Base-by-base conservation (phyloP, 2,113 vertebrate species). In the Halichoeres trimaculatus region DNA sequence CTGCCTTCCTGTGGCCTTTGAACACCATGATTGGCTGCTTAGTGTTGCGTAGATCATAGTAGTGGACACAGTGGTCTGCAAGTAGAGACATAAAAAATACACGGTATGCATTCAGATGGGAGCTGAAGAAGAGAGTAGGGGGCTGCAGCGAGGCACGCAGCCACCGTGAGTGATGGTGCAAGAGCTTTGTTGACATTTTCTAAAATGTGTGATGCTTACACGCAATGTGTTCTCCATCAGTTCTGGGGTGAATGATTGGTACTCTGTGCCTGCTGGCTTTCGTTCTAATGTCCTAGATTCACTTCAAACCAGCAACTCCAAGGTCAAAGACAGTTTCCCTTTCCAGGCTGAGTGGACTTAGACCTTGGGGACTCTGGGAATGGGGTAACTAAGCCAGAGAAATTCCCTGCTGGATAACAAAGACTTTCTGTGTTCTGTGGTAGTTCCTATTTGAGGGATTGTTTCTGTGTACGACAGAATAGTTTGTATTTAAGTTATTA, bases 1-100 rank as follows among this genome's bases (percentile, higher is more conserved):
- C 98, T 0, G 98, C 98, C 85, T 99, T 99, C 83, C 98, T 95
- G 86, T 99, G 98, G 76, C 98, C 98, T 87, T 99, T 99, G 91
- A 99, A 99, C 67, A 99, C 97, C 98, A 99, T 99, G 91, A 99
- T 98, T 7, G 98, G 97, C 89, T 99, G 98, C 80, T 99, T 99
- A 93, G 97, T 99, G 96, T 99, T 99, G 85, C 98, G 95, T 57
- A 99, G 96, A 88, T 99, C 98, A 0, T 99, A 99, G 94, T 99
- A 99, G 93, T 99, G 97, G 80, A 99, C 98, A 93, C 98, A 99
- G 95, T 99, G 98, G 95, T 99, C 98, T 99, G 91, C 1, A 74
- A 54, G 20, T 5, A 54, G 13, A 20, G 35, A 57, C 9, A 54
- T 17, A n/a, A 70, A 47, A 38, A 5, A 1, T 5, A 53, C 23